These are phyloP conservation scores for Pagrus major DNA, from an alignment of 2,113 vertebrate species.

Conservation along the genomic window DNA sequence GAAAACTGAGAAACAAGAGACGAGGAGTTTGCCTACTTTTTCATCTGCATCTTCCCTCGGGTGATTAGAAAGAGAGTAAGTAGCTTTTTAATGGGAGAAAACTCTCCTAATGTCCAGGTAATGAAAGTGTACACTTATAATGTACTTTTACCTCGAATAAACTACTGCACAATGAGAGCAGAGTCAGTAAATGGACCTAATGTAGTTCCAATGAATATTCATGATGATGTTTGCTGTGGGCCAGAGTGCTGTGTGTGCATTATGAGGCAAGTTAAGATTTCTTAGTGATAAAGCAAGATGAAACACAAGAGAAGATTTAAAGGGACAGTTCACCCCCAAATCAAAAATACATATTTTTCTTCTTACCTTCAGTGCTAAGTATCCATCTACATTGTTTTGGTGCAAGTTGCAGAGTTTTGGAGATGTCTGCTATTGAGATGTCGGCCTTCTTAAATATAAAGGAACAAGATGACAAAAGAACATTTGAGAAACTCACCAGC, in stretches of 20 bases:
- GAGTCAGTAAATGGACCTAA: not conserved
- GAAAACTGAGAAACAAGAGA: not conserved
- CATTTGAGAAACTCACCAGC: too few relatives aligned
- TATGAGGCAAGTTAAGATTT: not conserved
- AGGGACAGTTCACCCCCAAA: too few relatives aligned
- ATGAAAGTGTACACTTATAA: not conserved
- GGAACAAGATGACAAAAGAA: too few relatives aligned
- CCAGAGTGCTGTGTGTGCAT: not conserved
- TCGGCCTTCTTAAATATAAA: too few relatives aligned
- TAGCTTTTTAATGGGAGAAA: constrained; percentile 2
- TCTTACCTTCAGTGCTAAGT: too few relatives aligned
- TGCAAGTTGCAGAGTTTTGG: too few relatives aligned
- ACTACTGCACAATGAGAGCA: not conserved
- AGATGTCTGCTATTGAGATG: too few relatives aligned
- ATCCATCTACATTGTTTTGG: too few relatives aligned
- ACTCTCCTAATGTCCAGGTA: constrained; percentile 4
- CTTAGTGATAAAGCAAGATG: too few relatives aligned
- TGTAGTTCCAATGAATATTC: not conserved
- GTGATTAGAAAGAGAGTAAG: not conserved
- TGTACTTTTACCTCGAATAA: not conserved
- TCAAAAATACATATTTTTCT: too few relatives aligned
- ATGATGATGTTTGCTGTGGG: not conserved
- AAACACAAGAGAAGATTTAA: too few relatives aligned
- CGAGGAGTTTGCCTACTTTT: not conserved
- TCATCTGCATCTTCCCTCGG: not conserved